Evolutionary conservation across 2,888 invertebrate genomes (phyloP).

Genomic region (Ctena decussata): DNA sequence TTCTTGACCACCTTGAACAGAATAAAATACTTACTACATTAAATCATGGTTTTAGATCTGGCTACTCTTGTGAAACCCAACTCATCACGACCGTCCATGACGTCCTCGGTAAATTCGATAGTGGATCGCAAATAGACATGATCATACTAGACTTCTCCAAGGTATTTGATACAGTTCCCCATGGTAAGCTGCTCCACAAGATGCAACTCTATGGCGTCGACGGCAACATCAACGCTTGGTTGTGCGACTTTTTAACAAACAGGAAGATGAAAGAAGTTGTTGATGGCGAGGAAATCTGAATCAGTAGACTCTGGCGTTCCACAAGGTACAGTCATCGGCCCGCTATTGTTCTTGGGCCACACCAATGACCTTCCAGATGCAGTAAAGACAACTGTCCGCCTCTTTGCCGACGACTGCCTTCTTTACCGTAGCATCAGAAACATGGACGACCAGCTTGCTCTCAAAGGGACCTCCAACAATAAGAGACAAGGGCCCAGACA

Average conservation of each 20-base stretch:
- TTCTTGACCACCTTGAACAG: background rate
- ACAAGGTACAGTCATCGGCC: conserved; percentile 29
- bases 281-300: conserved; percentile 19
- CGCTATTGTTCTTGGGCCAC: conserved; percentile 14
- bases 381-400: conserved; percentile 28
- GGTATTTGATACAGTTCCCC: too few species aligned
- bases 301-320: conserved; percentile 32
- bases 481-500: background rate
- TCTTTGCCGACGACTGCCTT: conserved; percentile 41
- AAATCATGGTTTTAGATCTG: too few species aligned
- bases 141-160: background rate
- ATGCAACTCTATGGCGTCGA: background rate
- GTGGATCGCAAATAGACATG: background rate
- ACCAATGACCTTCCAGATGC: conserved; percentile 29
- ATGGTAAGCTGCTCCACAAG: background rate
- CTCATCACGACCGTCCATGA: background rate
- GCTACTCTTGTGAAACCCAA: background rate
- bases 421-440: background rate
- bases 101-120: background rate
- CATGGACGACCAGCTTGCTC: background rate
- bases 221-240: background rate
- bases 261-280: background rate
- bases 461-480: conserved; percentile 1
- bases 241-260: background rate
- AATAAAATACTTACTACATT: background rate